Conservation (phyloP, 1,140 invertebrate genomes). For the Phymorhynchus buccinoides region DNA sequence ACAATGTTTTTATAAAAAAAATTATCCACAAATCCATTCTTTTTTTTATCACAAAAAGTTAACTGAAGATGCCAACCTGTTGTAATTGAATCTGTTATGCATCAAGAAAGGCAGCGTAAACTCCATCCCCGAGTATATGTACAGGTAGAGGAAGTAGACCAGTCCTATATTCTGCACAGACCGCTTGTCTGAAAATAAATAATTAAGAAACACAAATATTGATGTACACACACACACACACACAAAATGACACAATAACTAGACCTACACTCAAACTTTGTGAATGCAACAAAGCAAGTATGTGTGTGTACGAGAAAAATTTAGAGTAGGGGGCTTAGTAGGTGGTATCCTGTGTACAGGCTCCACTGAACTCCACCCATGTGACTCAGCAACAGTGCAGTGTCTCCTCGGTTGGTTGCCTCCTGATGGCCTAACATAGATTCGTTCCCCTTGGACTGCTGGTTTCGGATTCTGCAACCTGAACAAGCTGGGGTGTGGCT, state of each 20-base stretch:
- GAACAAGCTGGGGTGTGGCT: too few relatives aligned
- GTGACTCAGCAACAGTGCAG: too few relatives aligned
- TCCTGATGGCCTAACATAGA: too few relatives aligned
- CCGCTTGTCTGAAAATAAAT: slow-evolving; percentile 75
- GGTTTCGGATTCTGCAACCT: too few relatives aligned
- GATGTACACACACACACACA: background rate
- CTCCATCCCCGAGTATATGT: slow-evolving; percentile 97
- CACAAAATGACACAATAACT: background rate
- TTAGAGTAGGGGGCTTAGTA: too few relatives aligned
- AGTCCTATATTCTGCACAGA: slow-evolving; percentile 84
- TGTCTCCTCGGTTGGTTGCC: too few relatives aligned
- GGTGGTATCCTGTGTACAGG: too few relatives aligned
- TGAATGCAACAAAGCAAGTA: too few relatives aligned
- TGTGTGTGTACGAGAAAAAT: too few relatives aligned
- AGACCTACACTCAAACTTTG: too few relatives aligned
- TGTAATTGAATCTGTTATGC: slow-evolving; percentile 92
- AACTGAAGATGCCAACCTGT: slow-evolving; percentile 71
- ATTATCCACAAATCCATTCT: background rate
- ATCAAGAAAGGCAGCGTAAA: slow-evolving; percentile 98
- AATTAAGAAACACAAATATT: background rate
- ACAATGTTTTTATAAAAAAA: background rate
- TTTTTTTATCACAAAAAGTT: background rate
- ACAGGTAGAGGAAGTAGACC: slow-evolving; percentile 95
- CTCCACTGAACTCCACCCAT: too few relatives aligned
- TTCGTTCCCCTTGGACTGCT: too few relatives aligned